Base-by-base conservation (phyloP, 1,140 invertebrate genomes). In the Chlorops oryzae region DNA sequence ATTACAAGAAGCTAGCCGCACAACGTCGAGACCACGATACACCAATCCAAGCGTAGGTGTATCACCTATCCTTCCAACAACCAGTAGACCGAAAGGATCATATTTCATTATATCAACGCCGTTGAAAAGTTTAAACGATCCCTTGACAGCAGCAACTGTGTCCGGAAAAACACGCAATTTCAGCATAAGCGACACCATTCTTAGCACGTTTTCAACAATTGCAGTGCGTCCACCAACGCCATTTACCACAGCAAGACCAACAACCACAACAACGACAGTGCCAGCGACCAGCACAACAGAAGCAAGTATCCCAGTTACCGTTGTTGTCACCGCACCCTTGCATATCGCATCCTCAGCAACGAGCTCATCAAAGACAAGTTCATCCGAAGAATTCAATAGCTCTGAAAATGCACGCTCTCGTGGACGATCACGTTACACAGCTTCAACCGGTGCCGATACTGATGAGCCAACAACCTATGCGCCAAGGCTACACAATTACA, bases 381-480 rank as follows among this genome's bases (percentile, higher is more conserved):
- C 28, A 40, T 21, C n/a, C 5, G n/a, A 4, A 12, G n/a, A n/a
- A n/a, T n/a, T n/a, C n/a, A n/a, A n/a, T n/a, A n/a, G n/a, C n/a
- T n/a, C 44, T 1, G 53, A 55, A 15, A 34, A 27, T n/a, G 47
- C 51, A 2, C 56, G 51, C 32, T 47, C 59, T 2, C 55, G 69
- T 1, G 69, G 69, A 0, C 64, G 65, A 5, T 71, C 68, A 1
- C 58, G 64, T 0, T 66, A 68, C 15, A 70, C 64, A 4, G 59
- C 56, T 2, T 58, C 61, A 12, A 65, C 65, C n/a, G 24, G 44
- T 2, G 41, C 18, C 15, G 58, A 68, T 7, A 50, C 24, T 7
- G 65, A 70, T 20, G 66, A 68, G 39, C 55, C 69, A 15, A 70
- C 68, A 12, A 72, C 69, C 0, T 72, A 68, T 61, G 57, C 69